Conservation (phyloP, 2,888 invertebrate genomes). For the Linnaemya tessellans region DNA sequence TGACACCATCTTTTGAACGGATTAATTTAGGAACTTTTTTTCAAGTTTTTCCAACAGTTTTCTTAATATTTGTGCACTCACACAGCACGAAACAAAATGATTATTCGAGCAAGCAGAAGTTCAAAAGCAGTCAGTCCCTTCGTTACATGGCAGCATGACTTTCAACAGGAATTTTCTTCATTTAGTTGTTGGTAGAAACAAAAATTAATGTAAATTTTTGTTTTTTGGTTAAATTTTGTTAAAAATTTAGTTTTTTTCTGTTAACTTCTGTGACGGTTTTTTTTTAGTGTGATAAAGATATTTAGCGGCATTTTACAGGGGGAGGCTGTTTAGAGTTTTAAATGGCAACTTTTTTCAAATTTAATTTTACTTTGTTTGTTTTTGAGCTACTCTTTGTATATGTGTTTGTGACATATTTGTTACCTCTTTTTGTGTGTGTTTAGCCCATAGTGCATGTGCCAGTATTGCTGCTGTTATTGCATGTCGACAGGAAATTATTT, state of each 20-base stretch:
- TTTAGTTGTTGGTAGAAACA: constrained; percentile 21
- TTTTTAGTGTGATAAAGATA: not conserved
- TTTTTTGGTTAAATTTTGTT: constrained; percentile 10
- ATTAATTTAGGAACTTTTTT: constrained; percentile 13
- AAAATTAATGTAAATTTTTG: constrained; percentile 19
- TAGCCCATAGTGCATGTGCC: too few relatives aligned
- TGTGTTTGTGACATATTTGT: too few relatives aligned
- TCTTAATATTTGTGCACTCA: constrained; percentile 23
- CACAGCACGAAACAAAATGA: not conserved
- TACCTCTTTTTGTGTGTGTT: too few relatives aligned
- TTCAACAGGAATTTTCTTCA: constrained; percentile 9
- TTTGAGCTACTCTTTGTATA: too few relatives aligned
- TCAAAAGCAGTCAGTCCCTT: not conserved
- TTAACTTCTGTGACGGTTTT: constrained; percentile 2
- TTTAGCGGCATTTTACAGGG: not conserved
- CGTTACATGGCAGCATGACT: constrained; percentile 24
- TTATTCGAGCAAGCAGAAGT: not conserved
- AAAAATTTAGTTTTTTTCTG: not conserved
- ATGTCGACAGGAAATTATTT: not conserved
- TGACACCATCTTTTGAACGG: constrained; percentile 43
- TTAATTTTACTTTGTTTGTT: too few relatives aligned
- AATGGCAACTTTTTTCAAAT: too few relatives aligned
- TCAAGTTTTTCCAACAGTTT: constrained; percentile 10
- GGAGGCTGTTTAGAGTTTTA: too few relatives aligned
- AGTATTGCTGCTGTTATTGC: not conserved